phyloP scores from a whole-genome alignment of 2,113 vertebrate species.

The Microtus montanus region DNA sequence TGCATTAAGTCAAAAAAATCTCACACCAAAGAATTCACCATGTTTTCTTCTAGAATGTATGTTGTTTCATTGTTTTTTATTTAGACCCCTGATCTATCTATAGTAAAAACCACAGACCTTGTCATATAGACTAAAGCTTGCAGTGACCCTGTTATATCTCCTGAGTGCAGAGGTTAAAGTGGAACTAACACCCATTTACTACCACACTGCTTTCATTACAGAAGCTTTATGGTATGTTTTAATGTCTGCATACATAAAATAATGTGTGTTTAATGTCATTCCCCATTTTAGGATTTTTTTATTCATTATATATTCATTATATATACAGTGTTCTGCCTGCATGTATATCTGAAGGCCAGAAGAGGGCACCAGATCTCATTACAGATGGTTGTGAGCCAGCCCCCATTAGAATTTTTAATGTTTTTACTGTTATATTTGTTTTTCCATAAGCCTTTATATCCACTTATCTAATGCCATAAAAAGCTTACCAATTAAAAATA shows the following conservation, averaged over 20 bases:
- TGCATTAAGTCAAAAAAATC: not conserved
- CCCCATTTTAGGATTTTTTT: constrained; percentile 7
- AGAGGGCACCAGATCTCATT: too few species aligned
- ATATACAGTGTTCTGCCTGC: too few species aligned
- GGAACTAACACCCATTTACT: not conserved
- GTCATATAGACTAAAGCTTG: not conserved
- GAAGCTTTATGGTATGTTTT: not conserved
- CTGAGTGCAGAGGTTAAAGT: not conserved
- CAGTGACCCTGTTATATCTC: not conserved
- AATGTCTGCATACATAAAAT: not conserved
- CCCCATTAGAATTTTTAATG: constrained; percentile 13
- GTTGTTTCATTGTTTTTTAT: not conserved
- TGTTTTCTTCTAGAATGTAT: constrained; percentile 34
- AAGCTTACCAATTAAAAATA: constrained; percentile 59
- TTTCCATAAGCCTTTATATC: constrained; percentile 31
- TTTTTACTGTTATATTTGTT: constrained; percentile 50
- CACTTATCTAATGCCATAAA: constrained; percentile 82
- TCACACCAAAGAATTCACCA: constrained; percentile 34
- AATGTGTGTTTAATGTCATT: not conserved
- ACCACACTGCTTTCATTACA: constrained; percentile 10
- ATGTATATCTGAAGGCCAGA: too few species aligned
- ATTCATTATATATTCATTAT: too few species aligned
- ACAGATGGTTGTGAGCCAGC: too few species aligned
- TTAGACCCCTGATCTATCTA: constrained; percentile 35
- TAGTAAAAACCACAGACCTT: not conserved